These are phyloP conservation scores for Virgularia gustaviana DNA, from an alignment of 92 coral and sea anemone species.

Conservation along the genomic window DNA sequence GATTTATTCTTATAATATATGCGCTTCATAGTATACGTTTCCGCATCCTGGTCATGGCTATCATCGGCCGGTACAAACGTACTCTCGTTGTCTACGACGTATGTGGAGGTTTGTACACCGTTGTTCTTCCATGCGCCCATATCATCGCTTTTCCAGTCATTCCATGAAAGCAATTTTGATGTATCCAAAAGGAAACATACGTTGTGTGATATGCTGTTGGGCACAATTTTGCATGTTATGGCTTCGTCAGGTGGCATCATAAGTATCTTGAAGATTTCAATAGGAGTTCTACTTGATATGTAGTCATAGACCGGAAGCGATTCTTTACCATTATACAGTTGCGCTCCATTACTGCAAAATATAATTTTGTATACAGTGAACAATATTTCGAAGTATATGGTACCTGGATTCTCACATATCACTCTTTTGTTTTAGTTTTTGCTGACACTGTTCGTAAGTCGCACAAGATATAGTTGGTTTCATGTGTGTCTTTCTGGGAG, in stretches of 20 bases:
- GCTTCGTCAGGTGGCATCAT: background rate
- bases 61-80: background rate
- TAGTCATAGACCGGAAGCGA: background rate
- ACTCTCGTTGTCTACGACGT: background rate
- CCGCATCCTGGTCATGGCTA: background rate
- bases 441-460: background rate
- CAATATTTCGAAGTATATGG: too few relatives aligned
- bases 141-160: conserved; percentile 15
- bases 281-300: background rate
- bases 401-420: too few relatives aligned
- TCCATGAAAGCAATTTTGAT: background rate
- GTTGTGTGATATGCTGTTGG: conserved; percentile 2
- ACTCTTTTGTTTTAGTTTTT: too few relatives aligned
- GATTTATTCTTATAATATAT: conserved; percentile 13
- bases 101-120: too few relatives aligned
- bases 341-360: background rate
- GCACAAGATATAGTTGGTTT: too few relatives aligned
- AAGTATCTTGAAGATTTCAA: background rate
- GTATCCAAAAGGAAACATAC: conserved; percentile 14
- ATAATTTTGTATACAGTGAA: background rate
- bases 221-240: background rate
- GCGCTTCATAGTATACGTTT: background rate
- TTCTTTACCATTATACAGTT: background rate
- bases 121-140: conserved; percentile 22
- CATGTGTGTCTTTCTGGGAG: too few relatives aligned